phyloP scores from a whole-genome alignment of 2,113 vertebrate species.

The Python bivittatus region DNA sequence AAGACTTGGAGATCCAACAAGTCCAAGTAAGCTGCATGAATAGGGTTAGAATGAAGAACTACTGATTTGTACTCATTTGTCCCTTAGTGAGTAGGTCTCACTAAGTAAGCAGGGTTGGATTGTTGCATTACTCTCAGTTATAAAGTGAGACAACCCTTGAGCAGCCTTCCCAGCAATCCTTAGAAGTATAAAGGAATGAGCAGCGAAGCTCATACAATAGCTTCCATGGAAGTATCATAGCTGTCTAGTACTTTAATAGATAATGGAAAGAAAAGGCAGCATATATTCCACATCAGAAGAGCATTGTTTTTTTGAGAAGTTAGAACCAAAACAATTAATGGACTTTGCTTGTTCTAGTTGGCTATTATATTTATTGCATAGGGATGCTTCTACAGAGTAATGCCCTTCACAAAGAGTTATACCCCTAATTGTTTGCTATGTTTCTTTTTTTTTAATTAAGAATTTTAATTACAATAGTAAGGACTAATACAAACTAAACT shows the following conservation, averaged over 20 bases:
- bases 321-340: conserved; percentile 46
- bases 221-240: neutral
- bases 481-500: neutral
- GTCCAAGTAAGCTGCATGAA: conserved; percentile 67
- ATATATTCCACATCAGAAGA: neutral
- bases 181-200: neutral
- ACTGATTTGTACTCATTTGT: neutral
- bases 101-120: neutral
- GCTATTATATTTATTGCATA: conserved; percentile 56
- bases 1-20: conserved; percentile 61
- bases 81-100: too few relatives aligned
- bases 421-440: conserved; percentile 49
- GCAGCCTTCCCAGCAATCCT: neutral
- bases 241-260: neutral
- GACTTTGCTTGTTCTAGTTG: conserved; percentile 19
- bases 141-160: neutral
- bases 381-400: conserved; percentile 51
- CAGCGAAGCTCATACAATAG: neutral
- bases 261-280: conserved; percentile 40
- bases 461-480: neutral
- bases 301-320: neutral
- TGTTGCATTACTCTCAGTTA: neutral
- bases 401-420: conserved; percentile 42
- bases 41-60: neutral
- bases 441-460: neutral